These are phyloP conservation scores for Gryllus longicercus DNA, from an alignment of 2,888 invertebrate species.

Conservation along the genomic window DNA sequence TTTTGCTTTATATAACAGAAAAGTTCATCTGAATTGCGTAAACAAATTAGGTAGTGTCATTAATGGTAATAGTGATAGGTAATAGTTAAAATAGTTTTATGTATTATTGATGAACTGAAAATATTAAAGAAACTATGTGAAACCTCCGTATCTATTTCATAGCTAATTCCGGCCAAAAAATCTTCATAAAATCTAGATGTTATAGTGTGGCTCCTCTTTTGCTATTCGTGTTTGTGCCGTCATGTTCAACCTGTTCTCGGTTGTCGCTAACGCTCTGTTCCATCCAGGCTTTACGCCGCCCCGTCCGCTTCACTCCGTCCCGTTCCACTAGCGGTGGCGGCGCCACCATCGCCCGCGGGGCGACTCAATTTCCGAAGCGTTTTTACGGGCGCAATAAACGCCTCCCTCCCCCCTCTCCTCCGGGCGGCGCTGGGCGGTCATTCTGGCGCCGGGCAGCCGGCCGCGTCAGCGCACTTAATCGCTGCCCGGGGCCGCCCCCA, in stretches of 20 bases:
- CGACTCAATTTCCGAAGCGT: slow-evolving; percentile 8
- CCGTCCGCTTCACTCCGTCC: background rate
- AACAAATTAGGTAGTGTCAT: too few relatives aligned
- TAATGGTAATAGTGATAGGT: too few relatives aligned
- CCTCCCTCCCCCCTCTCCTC: background rate
- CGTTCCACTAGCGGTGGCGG: background rate
- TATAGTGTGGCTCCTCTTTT: too few relatives aligned
- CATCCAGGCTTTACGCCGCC: background rate
- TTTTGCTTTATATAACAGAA: too few relatives aligned
- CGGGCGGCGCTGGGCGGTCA: background rate
- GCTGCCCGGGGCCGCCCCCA: background rate
- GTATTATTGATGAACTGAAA: too few relatives aligned
- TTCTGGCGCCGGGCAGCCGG: background rate
- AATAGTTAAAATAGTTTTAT: too few relatives aligned
- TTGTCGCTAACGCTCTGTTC: too few relatives aligned
- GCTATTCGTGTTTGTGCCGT: background rate
- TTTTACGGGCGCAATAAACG: slow-evolving; percentile 17
- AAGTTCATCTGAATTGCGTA: too few relatives aligned
- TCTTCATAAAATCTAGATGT: too few relatives aligned
- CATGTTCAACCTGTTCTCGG: background rate
- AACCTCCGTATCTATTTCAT: too few relatives aligned
- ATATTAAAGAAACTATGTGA: too few relatives aligned
- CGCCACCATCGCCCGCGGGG: background rate
- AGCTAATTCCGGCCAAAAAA: too few relatives aligned
- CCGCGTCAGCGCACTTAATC: slow-evolving; percentile 4